Evolutionary conservation across 2,797 vertebrate species (phyloP), one percentile per base, ranked within the genome.

Genomic region (Esox lucius): DNA sequence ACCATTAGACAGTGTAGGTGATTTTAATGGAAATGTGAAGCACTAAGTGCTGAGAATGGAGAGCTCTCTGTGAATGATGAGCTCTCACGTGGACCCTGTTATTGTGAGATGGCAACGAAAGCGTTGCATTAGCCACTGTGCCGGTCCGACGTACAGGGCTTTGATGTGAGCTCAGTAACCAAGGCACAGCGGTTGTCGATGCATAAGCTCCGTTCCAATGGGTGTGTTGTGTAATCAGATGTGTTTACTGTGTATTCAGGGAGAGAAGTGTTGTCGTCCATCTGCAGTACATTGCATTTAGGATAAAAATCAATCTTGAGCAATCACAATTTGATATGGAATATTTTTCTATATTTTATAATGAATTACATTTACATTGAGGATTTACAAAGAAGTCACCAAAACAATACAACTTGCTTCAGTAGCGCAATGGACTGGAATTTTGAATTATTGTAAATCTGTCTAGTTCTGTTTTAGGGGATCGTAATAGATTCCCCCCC

Each of bases 11-110:
- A 89, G 86, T 84, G 90, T 89, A 91, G 91, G 91, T 91, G 92
- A 92, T 91, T 93, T 91, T 88, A 92, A 92, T 91, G 89, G 89
- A 91, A 92, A 93, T 91, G 84, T 90, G 89, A 91, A 91, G 91
- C 85, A 86, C 87, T 93, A 92, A 92, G 93, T 92, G 90, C 88
- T 75, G 86, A 86, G 86, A 87, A 91, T 89, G 89, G 90, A 90
- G 88, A 86, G 87, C 88, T 86, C 91, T 79, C 77, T 87, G 84
- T 77, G 31, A 53, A 87, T 90, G 87, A 90, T 88, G 86, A 88
- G 87, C 90, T 85, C 83, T 93, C 91, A 93, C 92, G 90, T 91
- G 92, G 92, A 91, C 90, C 86, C 88, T 93, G 92, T 92, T 92
- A 91, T 93, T 93, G 91, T 91, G 89, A 90, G 90, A 81, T 86